phyloP scores from a whole-genome alignment of 1,140 invertebrate genomes.

The Formica exsecta region DNA sequence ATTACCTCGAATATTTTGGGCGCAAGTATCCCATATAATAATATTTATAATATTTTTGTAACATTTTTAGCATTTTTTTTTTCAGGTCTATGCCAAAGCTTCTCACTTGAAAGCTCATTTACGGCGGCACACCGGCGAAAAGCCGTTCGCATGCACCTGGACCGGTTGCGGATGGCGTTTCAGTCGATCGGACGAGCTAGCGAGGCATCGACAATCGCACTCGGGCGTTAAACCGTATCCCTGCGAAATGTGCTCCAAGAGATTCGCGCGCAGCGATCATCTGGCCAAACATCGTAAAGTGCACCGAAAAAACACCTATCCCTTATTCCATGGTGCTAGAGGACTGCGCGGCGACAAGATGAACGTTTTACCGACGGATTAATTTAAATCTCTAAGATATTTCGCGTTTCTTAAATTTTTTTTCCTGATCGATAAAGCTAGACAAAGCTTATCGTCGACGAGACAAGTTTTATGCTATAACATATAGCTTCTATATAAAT shows the following conservation, averaged over 20 bases:
- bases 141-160: constrained; percentile 97
- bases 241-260: constrained; percentile 93
- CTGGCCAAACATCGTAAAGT: constrained; percentile 96
- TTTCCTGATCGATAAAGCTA: background rate
- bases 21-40: no score
- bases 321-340: constrained; percentile 79
- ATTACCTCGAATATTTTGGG: no score
- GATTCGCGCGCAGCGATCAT: constrained; percentile 96
- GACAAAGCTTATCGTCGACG: background rate
- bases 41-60: no score
- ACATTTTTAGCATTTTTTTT: background rate
- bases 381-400: constrained; percentile 62
- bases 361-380: constrained; percentile 76
- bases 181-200: constrained; percentile 96
- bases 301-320: constrained; percentile 88
- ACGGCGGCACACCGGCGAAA: constrained; percentile 97
- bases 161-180: constrained; percentile 97
- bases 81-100: constrained; percentile 95
- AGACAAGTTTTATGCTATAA: background rate
- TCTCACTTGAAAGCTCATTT: constrained; percentile 98
- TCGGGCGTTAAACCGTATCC: constrained; percentile 95
- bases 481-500: constrained; percentile 21
- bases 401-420: background rate
- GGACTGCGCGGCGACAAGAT: constrained; percentile 79
- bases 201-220: constrained; percentile 93